Conservation (phyloP, 2,797 vertebrate genomes). For the Pagetopsis macropterus region DNA sequence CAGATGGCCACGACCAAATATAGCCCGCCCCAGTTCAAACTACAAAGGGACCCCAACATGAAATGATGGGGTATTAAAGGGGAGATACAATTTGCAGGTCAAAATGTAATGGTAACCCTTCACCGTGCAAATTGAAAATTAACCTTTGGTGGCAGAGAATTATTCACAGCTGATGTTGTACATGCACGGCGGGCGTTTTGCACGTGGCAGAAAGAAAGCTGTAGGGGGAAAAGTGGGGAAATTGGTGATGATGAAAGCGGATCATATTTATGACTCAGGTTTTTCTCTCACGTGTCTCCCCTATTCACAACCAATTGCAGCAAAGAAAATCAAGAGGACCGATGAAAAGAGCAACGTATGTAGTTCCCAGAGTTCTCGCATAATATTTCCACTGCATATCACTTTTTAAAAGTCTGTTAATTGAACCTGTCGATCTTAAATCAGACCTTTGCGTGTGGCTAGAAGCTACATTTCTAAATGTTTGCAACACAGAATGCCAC, state of each 20-base stretch:
- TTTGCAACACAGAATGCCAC: slow-evolving; percentile 68
- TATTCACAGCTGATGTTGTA: slow-evolving; percentile 76
- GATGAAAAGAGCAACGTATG: background rate
- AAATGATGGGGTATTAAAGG: slow-evolving; percentile 87
- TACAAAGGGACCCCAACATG: slow-evolving; percentile 83
- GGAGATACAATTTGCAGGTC: slow-evolving; percentile 90
- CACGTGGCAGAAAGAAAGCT: slow-evolving; percentile 40
- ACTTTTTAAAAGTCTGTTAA: background rate
- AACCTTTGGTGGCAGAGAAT: slow-evolving; percentile 84
- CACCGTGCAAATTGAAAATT: slow-evolving; percentile 89
- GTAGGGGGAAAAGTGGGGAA: background rate
- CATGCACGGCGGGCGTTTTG: slow-evolving; percentile 19
- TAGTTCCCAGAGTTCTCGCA: slow-evolving; percentile 3
- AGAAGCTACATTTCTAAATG: slow-evolving; percentile 12
- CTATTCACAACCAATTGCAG: slow-evolving; percentile 20
- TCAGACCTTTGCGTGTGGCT: background rate
- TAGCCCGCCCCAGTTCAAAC: slow-evolving; percentile 81
- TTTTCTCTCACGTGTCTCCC: slow-evolving; percentile 43
- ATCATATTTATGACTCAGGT: slow-evolving; percentile 66
- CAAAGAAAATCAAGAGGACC: slow-evolving; percentile 18
- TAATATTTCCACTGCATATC: slow-evolving; percentile 20
- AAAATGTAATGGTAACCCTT: slow-evolving; percentile 88
- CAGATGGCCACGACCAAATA: slow-evolving; percentile 88
- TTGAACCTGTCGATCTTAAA: background rate
- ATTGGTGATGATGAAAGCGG: slow-evolving; percentile 47